Conservation (phyloP, 1,140 invertebrate genomes). For the Papilio glaucus region DNA sequence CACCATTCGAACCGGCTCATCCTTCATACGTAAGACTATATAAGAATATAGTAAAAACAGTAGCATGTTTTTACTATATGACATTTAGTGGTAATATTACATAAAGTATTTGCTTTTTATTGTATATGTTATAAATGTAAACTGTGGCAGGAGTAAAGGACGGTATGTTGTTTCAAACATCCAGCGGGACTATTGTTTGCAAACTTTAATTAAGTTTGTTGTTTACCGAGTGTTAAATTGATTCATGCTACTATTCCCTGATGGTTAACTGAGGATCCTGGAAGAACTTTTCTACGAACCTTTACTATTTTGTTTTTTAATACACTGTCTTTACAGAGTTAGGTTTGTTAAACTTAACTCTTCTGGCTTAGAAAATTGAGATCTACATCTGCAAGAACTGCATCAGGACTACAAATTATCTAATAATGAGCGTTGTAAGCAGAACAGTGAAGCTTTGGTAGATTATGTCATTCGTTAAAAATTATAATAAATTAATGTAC, state of each 20-base stretch:
- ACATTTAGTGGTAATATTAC: neutral
- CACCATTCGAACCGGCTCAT: too few species aligned
- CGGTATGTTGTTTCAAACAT: conserved; percentile 8
- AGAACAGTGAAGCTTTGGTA: too few species aligned
- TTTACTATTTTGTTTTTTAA: neutral
- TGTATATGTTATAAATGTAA: neutral
- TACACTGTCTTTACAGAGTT: neutral
- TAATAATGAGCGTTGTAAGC: too few species aligned
- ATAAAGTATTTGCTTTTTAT: neutral
- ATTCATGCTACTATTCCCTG: neutral
- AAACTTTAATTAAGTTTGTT: conserved; percentile 8
- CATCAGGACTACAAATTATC: neutral
- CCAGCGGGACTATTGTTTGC: neutral
- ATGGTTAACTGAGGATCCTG: neutral
- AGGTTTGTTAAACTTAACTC: neutral
- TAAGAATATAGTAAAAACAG: too few species aligned
- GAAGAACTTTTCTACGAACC: neutral
- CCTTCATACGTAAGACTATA: too few species aligned
- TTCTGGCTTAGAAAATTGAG: neutral
- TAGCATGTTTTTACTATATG: too few species aligned
- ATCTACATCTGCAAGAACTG: neutral
- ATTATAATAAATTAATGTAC: too few species aligned
- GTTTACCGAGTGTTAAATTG: conserved; percentile 4
- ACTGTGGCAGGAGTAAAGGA: neutral
- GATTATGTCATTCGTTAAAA: too few species aligned